Conservation (phyloP, 2,797 vertebrate genomes). For the Galago senegalensis region DNA sequence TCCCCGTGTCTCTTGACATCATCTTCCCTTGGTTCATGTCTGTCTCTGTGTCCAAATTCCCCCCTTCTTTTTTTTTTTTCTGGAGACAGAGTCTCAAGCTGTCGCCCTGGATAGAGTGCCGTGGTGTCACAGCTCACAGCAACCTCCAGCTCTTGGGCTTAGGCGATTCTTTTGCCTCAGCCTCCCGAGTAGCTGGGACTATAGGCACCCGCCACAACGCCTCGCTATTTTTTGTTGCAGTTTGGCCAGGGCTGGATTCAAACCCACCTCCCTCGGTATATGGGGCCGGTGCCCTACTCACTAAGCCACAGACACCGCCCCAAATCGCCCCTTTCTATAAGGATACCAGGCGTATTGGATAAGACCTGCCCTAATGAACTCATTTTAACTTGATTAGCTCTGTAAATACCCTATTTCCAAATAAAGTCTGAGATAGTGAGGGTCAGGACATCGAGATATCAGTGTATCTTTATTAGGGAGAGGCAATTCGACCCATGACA, state of each 20-base stretch:
- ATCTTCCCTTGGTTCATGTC: background rate
- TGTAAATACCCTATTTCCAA: background rate
- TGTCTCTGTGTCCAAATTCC: background rate
- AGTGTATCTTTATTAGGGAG: background rate
- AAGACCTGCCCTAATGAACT: background rate
- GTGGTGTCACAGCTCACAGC: too few species aligned
- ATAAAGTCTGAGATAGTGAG: background rate
- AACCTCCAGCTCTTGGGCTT: too few species aligned
- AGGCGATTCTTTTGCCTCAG: too few species aligned
- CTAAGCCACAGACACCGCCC: background rate
- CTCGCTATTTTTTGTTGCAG: too few species aligned
- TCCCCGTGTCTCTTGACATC: background rate
- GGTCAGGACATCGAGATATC: background rate
- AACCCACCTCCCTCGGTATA: too few species aligned
- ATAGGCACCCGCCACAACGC: too few species aligned
- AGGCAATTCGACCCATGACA: background rate
- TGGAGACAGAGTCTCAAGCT: too few species aligned
- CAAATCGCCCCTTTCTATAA: background rate
- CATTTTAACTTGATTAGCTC: background rate
- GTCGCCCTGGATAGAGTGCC: too few species aligned
- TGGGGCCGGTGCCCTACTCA: too few species aligned
- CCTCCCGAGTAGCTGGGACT: too few species aligned
- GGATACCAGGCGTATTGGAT: background rate
- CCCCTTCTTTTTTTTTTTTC: background rate
- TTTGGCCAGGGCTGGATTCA: too few species aligned